Evolutionary conservation across 2,113 vertebrate genomes (phyloP).

Genomic region (Phocoena phocoena): DNA sequence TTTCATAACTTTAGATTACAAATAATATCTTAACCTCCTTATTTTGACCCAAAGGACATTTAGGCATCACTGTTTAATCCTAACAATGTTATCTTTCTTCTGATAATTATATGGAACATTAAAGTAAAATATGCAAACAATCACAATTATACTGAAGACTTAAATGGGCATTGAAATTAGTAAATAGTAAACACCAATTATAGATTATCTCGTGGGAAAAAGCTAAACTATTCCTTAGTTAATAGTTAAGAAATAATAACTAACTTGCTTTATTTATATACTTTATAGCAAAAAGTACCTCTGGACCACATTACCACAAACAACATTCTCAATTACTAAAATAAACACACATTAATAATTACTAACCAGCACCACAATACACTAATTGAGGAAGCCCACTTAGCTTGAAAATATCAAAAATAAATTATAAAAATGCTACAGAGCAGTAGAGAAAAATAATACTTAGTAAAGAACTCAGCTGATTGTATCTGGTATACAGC

Average conservation of each 20-base stretch:
- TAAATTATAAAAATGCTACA: not conserved
- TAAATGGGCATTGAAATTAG: not conserved
- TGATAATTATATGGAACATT: not conserved
- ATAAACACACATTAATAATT: not conserved
- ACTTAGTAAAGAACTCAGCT: not conserved
- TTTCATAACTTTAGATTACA: not conserved
- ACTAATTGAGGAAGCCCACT: not conserved
- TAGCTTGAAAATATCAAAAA: not conserved
- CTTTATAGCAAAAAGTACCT: not conserved
- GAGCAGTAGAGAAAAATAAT: not conserved
- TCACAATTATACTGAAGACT: not conserved
- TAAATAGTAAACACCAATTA: not conserved
- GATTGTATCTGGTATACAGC: not conserved
- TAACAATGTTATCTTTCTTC: not conserved
- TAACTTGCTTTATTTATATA: not conserved
- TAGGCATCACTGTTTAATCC: not conserved
- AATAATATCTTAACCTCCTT: not conserved
- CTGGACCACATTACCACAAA: not conserved
- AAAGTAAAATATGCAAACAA: not conserved
- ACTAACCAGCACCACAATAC: not conserved
- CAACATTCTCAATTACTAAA: not conserved
- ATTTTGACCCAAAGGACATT: not conserved
- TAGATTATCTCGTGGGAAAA: not conserved
- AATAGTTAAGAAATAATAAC: not conserved
- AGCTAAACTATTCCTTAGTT: not conserved